Conservation (phyloP, 2,888 invertebrate genomes). For the Eupithecia insigniata region DNA sequence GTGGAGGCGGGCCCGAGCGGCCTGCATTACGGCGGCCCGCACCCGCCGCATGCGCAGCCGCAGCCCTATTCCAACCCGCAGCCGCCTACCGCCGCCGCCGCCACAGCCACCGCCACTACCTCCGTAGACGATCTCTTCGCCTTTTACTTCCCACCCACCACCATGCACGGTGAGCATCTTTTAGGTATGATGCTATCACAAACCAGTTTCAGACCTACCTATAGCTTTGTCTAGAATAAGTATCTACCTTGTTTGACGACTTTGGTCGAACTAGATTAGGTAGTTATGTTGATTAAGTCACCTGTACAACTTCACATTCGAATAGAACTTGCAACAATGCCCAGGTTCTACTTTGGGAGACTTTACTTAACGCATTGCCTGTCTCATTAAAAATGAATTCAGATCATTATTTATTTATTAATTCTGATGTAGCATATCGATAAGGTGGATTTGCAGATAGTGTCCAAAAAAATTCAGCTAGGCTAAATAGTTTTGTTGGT, state of each 20-base stretch:
- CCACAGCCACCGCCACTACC: slow-evolving; percentile 72
- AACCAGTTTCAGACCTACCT: slow-evolving; percentile 40
- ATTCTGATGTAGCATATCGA: not conserved
- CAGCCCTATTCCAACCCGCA: slow-evolving; percentile 75
- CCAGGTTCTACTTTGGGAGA: not conserved
- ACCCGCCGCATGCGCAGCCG: slow-evolving; percentile 77
- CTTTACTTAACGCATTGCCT: not conserved
- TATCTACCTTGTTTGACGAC: slow-evolving; percentile 43
- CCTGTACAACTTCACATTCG: slow-evolving; percentile 20
- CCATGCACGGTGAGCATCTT: slow-evolving; percentile 81
- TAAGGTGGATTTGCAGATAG: not conserved
- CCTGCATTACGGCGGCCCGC: slow-evolving; percentile 78
- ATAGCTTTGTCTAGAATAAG: slow-evolving; percentile 40
- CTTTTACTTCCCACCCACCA: slow-evolving; percentile 88
- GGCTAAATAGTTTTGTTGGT: not conserved
- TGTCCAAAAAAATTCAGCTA: too few species aligned
- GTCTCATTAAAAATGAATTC: not conserved
- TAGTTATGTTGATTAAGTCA: slow-evolving; percentile 26
- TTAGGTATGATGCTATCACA: slow-evolving; percentile 42
- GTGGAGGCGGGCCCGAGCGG: slow-evolving; percentile 85
- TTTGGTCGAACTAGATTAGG: slow-evolving; percentile 38
- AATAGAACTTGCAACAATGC: not conserved
- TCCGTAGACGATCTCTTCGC: slow-evolving; percentile 91
- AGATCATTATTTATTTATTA: not conserved
- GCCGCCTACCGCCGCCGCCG: slow-evolving; percentile 68